Percentiles rank a stretch among this genome's conserved stretches.
Evolutionary conservation across 2,888 invertebrate genomes (phyloP).

Genomic region (Rhabditoides inermis): DNA sequence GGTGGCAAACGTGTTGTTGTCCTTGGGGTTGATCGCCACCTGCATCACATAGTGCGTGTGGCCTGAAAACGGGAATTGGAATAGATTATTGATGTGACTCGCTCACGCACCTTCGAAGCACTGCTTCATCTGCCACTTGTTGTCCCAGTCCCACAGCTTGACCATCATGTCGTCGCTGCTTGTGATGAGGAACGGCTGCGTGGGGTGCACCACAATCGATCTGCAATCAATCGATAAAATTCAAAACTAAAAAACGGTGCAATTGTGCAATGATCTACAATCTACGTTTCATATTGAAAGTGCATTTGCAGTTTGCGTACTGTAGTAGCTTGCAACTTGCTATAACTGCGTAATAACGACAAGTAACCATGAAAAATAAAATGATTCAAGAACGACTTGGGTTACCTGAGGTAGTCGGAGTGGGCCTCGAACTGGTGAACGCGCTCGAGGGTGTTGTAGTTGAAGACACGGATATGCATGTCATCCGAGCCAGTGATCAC

Average conservation of each 20-base stretch:
- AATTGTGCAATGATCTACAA: neutral
- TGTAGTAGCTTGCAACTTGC: too few species aligned
- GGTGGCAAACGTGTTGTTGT: constrained; percentile 97
- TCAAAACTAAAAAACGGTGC: neutral
- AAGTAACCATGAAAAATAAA: neutral
- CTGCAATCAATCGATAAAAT: constrained; percentile 11
- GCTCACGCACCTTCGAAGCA: constrained; percentile 81
- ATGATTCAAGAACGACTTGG: neutral
- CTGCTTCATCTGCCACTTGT: constrained; percentile 92
- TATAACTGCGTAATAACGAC: too few species aligned
- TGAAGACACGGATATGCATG: constrained; percentile 74
- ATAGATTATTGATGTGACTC: neutral
- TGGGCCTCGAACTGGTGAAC: constrained; percentile 95
- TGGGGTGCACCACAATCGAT: constrained; percentile 90
- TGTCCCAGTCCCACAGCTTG: constrained; percentile 99
- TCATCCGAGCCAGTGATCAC: constrained; percentile 82
- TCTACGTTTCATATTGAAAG: neutral
- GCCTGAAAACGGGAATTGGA: constrained; percentile 19
- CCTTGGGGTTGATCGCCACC: constrained; percentile 96
- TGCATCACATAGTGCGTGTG: constrained; percentile 99
- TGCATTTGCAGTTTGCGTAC: neutral
- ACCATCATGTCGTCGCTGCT: constrained; percentile 87
- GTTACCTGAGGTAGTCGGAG: constrained; percentile 76
- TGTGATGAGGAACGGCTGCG: constrained; percentile 89
- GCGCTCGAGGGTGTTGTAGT: constrained; percentile 93